Evolutionary conservation across 1,140 invertebrate genomes (phyloP), one percentile per base, ranked within the genome.

Genomic region (Trinorchestia longiramus): DNA sequence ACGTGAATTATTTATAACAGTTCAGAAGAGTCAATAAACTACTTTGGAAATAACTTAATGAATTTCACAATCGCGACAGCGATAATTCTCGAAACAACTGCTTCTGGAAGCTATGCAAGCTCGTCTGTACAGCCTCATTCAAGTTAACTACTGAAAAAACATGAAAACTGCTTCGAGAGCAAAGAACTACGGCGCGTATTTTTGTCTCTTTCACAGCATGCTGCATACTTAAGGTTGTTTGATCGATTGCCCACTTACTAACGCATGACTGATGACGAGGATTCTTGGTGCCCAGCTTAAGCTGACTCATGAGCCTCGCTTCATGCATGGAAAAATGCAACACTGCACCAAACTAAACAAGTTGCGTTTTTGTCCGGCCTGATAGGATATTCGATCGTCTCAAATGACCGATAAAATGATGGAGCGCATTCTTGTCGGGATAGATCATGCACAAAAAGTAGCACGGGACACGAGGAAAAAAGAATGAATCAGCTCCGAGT

Each of bases 321-420:
- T 77, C 62, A 77, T 23, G 62, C 62, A 77, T 77, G 62, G 15
- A 77, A 77, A 77, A 77, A 77, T 77, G 62, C 62, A 77, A 77
- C 11, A 77, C 62, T 77, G 62, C 62, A 77, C 15, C 62, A 77
- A 77, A 36, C 62, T 77, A 36, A 77, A 77, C 62, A 19, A 23
- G 62, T 77, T 77, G 62, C 62, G 15, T 77, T 77, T 77, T 77
- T 77, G 62, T 77, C 62, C 28, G 28, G 28, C 62, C 36, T 77
- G 62, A 77, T 77, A 77, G 62, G 62, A 77, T 77, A 77, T 77
- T 77, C 62, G 62, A 77, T 77, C 62, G 62, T 77, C 62, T 77
- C 62, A 36, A 77, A 77, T 77, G 62, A 77, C 62, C 62, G 62
- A 36, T 77, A 77, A 77, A 77, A 77, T 77, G 62, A 77, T 77